These are phyloP conservation scores for Bombus polaris DNA, from an alignment of 1,140 invertebrate species.

Conservation along the genomic window DNA sequence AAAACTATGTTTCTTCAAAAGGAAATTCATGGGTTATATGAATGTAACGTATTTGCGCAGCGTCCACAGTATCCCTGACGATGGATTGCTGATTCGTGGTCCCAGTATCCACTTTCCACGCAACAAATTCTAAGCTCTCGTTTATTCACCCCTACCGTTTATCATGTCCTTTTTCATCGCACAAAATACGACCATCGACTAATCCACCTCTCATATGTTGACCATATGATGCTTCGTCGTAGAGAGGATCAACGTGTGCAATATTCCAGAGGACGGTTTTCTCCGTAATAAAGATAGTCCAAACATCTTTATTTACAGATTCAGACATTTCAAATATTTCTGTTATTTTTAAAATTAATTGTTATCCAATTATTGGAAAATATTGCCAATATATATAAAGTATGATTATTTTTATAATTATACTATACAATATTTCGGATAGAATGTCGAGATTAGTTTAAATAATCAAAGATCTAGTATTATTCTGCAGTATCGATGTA, in stretches of 20 bases:
- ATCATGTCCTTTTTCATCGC: not conserved
- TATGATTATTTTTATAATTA: not conserved
- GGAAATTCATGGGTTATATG: not conserved
- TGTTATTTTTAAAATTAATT: too few relatives aligned
- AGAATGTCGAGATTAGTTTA: not conserved
- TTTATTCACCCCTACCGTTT: not conserved
- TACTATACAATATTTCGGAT: too few relatives aligned
- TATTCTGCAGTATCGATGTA: not conserved
- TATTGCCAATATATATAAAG: too few relatives aligned
- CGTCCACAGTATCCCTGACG: not conserved
- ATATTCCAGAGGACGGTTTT: not conserved
- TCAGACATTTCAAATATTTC: too few relatives aligned
- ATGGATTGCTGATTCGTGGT: not conserved
- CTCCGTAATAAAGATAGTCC: not conserved
- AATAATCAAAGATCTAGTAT: not conserved
- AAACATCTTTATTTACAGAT: too few relatives aligned
- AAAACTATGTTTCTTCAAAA: not conserved
- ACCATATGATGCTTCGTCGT: not conserved
- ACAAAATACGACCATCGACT: not conserved
- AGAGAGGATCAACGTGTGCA: not conserved
- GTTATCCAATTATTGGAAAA: not conserved
- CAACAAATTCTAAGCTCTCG: constrained; percentile 6
- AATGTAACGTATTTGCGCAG: not conserved
- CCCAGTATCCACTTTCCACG: not conserved
- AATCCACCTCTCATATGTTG: constrained; percentile 6